Conservation (phyloP, 2,113 vertebrate species). For the Sinosuthora webbiana region DNA sequence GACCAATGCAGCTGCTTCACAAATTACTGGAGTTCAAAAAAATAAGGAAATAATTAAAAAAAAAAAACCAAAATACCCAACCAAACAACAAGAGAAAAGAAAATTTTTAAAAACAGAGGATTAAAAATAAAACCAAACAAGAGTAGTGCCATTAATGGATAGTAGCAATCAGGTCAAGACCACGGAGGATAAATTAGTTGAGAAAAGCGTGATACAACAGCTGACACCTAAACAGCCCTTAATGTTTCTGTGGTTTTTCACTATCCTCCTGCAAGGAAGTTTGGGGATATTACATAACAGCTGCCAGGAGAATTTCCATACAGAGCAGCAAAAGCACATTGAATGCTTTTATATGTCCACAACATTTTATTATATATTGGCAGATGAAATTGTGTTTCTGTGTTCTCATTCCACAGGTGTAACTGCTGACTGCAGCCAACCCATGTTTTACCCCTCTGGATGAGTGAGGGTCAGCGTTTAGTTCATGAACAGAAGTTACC, state of each 20-base stretch:
- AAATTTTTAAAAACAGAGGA: neutral
- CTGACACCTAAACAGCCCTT: neutral
- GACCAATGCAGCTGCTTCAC: conserved; percentile 51
- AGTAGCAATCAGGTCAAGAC: conserved; percentile 33
- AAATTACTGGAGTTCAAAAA: conserved; percentile 1
- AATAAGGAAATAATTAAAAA: neutral
- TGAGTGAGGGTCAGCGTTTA: neutral
- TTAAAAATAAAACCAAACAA: neutral
- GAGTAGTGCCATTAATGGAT: conserved; percentile 2
- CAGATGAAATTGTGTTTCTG: neutral
- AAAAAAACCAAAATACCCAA: neutral
- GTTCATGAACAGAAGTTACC: neutral
- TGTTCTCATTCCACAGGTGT: neutral
- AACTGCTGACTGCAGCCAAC: accelerated
- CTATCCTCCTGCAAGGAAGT: neutral
- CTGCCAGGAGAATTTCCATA: conserved; percentile 31
- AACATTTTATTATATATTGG: neutral
- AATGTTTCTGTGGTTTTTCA: neutral
- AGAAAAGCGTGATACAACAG: conserved; percentile 1
- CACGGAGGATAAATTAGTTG: conserved; percentile 63
- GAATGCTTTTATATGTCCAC: neutral
- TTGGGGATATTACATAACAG: neutral
- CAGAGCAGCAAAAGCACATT: neutral
- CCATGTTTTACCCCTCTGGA: neutral
- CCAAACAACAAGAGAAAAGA: neutral